phyloP scores from a whole-genome alignment of 2,888 invertebrate species.

The Xiphydria camelus region DNA sequence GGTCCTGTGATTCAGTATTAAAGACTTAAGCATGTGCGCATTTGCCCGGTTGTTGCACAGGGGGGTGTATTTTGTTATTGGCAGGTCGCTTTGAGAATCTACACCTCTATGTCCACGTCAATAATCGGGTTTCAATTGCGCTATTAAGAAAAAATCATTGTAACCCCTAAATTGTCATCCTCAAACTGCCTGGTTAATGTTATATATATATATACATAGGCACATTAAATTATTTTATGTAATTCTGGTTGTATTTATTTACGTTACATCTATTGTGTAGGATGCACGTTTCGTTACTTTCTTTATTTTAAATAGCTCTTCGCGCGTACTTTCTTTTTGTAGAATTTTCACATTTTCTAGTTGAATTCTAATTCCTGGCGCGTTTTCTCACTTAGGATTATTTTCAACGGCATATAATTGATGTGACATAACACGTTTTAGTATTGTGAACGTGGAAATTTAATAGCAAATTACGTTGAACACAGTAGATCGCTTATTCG shows the following conservation, averaged over 20 bases:
- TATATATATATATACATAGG: constrained; percentile 43
- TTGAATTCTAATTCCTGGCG: too few species aligned
- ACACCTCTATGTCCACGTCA: constrained; percentile 16
- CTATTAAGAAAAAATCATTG: neutral
- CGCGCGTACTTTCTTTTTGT: too few species aligned
- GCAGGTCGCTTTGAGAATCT: neutral
- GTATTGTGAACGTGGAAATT: too few species aligned
- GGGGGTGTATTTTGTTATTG: constrained; percentile 21
- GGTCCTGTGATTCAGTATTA: constrained; percentile 47
- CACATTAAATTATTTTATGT: constrained; percentile 53
- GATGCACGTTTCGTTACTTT: too few species aligned
- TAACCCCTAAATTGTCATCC: neutral
- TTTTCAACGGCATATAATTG: too few species aligned
- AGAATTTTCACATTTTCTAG: too few species aligned
- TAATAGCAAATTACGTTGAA: too few species aligned
- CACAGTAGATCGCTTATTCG: too few species aligned
- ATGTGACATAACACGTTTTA: too few species aligned
- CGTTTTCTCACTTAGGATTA: too few species aligned
- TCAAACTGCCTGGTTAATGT: constrained; percentile 40
- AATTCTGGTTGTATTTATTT: constrained; percentile 42
- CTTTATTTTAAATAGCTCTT: constrained; percentile 21
- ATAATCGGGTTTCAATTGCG: constrained; percentile 2
- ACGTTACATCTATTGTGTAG: too few species aligned
- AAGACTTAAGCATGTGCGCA: constrained; percentile 30
- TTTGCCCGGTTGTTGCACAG: constrained; percentile 25